Base-by-base conservation (phyloP, 2,888 invertebrate genomes). In the Cabera pusaria region DNA sequence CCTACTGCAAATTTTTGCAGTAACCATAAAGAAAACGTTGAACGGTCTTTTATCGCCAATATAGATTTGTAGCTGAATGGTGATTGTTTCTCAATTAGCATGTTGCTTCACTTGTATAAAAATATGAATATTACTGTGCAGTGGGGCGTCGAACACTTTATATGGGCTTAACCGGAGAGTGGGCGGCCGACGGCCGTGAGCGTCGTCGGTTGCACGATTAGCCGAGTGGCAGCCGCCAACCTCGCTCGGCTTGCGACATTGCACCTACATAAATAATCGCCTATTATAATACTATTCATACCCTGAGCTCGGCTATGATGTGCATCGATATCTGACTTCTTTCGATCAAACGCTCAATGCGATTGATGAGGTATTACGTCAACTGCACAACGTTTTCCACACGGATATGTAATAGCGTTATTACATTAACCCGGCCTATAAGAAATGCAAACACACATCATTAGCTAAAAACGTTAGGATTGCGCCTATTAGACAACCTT, bases 151-250 rank as follows among this genome's bases (percentile, higher is more conserved):
- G 71, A 73, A 76, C 72, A 73, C 86, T 85, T 63, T 81, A 86
- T 85, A 86, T 83, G 87, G 87, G 66, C 67, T 84, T 85, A 82
- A 85, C 71, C 61, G 59, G 70, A 74, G 80, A 83, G 87, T 88
- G 85, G 87, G 87, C 72, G 86, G 87, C 68, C 67, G 86, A 57
- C 78, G 86, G 73, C 86, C 87, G 69, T 86, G 86, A 87, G 81
- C 75, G 64, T 71, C 56, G 64, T 44, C 49, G 67, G 72, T 72
- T 65, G 79, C 74, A 70, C 77, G 83, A 74, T 77, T 76, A 80
- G 80, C 72, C 64, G 65, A 65, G 49, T 53, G 53, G 50, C 57
- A 54, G 49, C 54, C 52, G 46, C 53, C 49, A 44, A 65, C 66
- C 72, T 70, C 69, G 72, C 72, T 71, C 65, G 65, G 40, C 63